A percentile compares a stretch with the other conserved stretches of the same genome.
phyloP scores from a whole-genome alignment of 2,113 vertebrate species.

The Sinocyclocheilus anshuiensis region DNA sequence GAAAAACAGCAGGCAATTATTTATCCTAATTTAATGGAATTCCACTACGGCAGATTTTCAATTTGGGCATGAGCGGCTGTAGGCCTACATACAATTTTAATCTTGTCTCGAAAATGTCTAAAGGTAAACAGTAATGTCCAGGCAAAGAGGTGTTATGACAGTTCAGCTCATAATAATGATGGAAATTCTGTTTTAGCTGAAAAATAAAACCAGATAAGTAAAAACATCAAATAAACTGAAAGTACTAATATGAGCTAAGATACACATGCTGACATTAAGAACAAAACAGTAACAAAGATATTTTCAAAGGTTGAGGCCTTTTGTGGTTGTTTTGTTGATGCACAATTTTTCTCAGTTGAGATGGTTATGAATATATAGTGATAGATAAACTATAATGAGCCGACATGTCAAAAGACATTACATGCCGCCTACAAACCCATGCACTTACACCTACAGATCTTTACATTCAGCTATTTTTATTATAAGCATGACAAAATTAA shows the following conservation, averaged over 20 bases:
- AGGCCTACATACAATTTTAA: slow-evolving; percentile 18
- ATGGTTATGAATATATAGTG: too few relatives aligned
- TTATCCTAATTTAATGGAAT: slow-evolving; percentile 54
- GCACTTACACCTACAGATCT: neutral
- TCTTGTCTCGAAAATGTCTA: slow-evolving; percentile 7
- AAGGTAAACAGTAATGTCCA: neutral
- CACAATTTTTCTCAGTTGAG: neutral
- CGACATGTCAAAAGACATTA: neutral
- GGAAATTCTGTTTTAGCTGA: neutral
- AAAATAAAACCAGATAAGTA: neutral
- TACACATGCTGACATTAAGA: neutral
- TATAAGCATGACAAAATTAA: neutral
- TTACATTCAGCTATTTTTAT: neutral
- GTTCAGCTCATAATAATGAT: neutral
- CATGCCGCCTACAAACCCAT: neutral
- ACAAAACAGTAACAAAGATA: neutral
- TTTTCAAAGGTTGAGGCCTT: neutral
- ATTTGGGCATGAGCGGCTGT: slow-evolving; percentile 27
- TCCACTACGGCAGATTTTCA: slow-evolving; percentile 46
- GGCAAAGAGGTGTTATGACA: slow-evolving; percentile 9
- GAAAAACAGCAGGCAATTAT: slow-evolving; percentile 52
- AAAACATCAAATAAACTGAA: neutral
- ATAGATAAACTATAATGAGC: neutral
- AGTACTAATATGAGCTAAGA: neutral
- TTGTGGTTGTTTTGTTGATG: neutral